Base-by-base conservation (phyloP, 2,888 invertebrate genomes). In the Limnephilus lunatus region DNA sequence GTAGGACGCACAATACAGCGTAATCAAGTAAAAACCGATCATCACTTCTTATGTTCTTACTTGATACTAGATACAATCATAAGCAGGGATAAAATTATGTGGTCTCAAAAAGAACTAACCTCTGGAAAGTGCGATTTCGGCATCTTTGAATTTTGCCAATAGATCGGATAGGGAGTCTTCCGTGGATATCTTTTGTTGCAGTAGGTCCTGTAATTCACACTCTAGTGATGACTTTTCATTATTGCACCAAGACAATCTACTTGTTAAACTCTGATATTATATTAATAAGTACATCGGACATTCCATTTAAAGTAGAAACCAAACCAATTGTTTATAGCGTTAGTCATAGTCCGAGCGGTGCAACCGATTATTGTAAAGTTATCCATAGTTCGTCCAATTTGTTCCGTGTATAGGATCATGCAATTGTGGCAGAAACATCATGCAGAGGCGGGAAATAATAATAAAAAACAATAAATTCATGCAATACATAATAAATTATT, bases 181-280 rank as follows among this genome's bases (percentile, higher is more conserved):
- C 87, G 97, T 95, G 92, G 97, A 96, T 93, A 97, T 96, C 95
- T 98, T 97, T 94, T 98, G 97, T 94, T 97, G 96, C 93, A 97
- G 95, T 93, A 97, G 95, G 94, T 97, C 97, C 95, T 97, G 97
- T 91, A 97, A 95, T 94, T 97, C 97, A 94, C 96, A 96, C 96
- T 97, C 97, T 32, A 97, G 95, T 91, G 95, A 96, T 94, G 97
- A 95, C 95, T 97, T 97, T 95, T 97, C 97, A 92, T 96, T 96
- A 92, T 97, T 96, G 85, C 97, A 96, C 94, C 97, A 97, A 94
- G 96, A 97, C 93, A 97, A 95, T 95, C 97, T 97, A 94, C 96
- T 96, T 94, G 96, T 96, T 94, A 97, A 95, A 94, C 97, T 96
- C 98, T 98, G 94, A 15, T 91, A 48, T 88, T 1, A 80, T n/a